Evolutionary conservation across 2,113 vertebrate genomes (phyloP), one percentile per base, ranked within the genome.

Genomic region (Ptychochromis oligacanthus): DNA sequence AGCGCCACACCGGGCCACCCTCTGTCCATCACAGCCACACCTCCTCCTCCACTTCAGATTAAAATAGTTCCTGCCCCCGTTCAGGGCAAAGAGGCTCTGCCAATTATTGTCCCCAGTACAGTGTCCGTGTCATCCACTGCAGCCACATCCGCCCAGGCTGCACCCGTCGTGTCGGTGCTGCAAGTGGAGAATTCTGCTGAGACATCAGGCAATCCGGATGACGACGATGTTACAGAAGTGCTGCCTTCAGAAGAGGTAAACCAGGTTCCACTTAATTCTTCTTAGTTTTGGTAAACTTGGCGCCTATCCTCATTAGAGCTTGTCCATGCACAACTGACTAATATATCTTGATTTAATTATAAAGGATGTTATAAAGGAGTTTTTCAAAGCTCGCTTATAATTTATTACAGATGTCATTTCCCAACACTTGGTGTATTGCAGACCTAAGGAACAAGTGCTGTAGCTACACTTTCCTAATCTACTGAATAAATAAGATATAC

Each of bases 1-100:
- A 26, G 75, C 24, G 4, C 52, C 11, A 58, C 62, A 1, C 12
- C 70, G 1, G 93, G 90, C 5, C 74, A 84, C 24, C 38, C 92
- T 4, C 60, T 86, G 40, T 40, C 92, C 1, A 1, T 94, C 34
- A 75, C 92, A 1, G 90, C 92, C 2, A 93, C 94, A 2, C 95
- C 96, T 1, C 97, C 97, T 0, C 97, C 97, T 15, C 95, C 95
- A 2, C 94, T 98, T 40, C 97, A 98, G 92, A 97, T 97, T 75
- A 97, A 97, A 90, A 96, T 96, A 11, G 93, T 96, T 49, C 95
- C 96, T 20, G 89, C 97, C 83, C 87, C 96, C 60, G 90, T 97
- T 62, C 97, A 96, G 85, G 94, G 92, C 3, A 93, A 94, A 81
- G 70, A 91, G n/a, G 22, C 81, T 0, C 31, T 91, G 6, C 92